phyloP scores from a whole-genome alignment of 2,888 invertebrate species.

The Tinea trinotella region DNA sequence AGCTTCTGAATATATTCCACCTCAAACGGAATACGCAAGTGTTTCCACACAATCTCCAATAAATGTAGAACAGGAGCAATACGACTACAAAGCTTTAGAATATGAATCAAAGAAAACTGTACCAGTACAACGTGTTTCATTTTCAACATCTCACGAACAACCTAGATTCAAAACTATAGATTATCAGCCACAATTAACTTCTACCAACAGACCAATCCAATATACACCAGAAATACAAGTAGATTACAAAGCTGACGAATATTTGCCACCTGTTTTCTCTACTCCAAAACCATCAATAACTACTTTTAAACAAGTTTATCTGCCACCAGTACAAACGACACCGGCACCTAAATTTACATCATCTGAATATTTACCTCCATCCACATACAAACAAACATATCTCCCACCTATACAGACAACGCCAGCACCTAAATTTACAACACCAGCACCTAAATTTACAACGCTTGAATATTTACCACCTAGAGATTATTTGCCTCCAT shows the following conservation, averaged over 20 bases:
- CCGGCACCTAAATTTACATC: conserved; percentile 28
- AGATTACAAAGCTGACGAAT: conserved; percentile 53
- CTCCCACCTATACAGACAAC: conserved; percentile 25
- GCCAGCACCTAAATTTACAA: conserved; percentile 27
- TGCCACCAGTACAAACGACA: conserved; percentile 25
- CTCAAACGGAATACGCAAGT: conserved; percentile 27
- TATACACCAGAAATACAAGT: conserved; percentile 55
- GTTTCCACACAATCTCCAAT: conserved; percentile 29
- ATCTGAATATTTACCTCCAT: conserved; percentile 31
- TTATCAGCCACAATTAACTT: conserved; percentile 36
- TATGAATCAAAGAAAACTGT: conserved; percentile 25
- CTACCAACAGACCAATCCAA: conserved; percentile 39
- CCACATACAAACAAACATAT: conserved; percentile 22
- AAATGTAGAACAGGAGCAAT: conserved; percentile 36
- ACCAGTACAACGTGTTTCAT: conserved; percentile 33
- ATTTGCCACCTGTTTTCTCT: conserved; percentile 44
- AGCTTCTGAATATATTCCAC: conserved; percentile 21
- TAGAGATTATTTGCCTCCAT: conserved; percentile 23
- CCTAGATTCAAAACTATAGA: conserved; percentile 47
- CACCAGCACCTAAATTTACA: conserved; percentile 33
- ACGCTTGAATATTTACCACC: conserved; percentile 37
- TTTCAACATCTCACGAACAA: conserved; percentile 41
- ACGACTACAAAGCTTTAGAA: conserved; percentile 36
- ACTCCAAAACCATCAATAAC: conserved; percentile 22
- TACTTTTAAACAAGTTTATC: conserved; percentile 21